Evolutionary conservation across 2,113 vertebrate genomes (phyloP), one percentile per base, ranked within the genome.

Genomic region (Procavia capensis): DNA sequence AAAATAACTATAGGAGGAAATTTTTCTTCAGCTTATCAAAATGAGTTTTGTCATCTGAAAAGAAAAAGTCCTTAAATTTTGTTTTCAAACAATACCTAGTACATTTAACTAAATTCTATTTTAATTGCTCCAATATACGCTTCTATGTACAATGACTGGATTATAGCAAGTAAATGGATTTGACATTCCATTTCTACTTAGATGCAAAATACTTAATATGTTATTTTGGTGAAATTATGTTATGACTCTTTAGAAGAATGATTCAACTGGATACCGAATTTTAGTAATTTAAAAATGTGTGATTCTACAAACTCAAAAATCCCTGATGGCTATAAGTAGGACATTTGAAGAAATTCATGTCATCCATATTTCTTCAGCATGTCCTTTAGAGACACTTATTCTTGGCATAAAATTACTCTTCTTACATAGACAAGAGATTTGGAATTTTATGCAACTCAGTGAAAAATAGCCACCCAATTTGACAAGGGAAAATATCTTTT

Each of bases 161-260:
- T 94, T 95, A 72, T 25, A 87, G 63, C 4, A 95, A 91, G 70
- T 96, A 96, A n/a, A 78, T 81, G 91, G 89, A 88, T 19, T 43
- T 57, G 80, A 63, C 22, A 5, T 80, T 96, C 88, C 34, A 17
- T 57, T 95, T 93, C 72, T 90, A 96, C 93, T 96, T 97, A 96
- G 95, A 88, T 91, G 54, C 93, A 96, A 16, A 1, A 54, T 54
- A 54, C 50, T 54, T 66, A 95, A 88, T 45, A 61, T 22, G 74
- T 1, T 57, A 47, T 87, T 59, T 66, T 0, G 9, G 93, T 76
- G 17, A 94, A 86, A 76, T 88, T 59, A 87, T 78, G 10, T 83
- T 81, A 92, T 45, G 20, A 50, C 64, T 50, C 2, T 96, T 88
- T 47, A 95, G 13, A 74, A 57, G 36, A 98, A 96, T 96, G 94